phyloP scores from a whole-genome alignment of 2,113 vertebrate genomes.

The Microcebus jonahi region DNA sequence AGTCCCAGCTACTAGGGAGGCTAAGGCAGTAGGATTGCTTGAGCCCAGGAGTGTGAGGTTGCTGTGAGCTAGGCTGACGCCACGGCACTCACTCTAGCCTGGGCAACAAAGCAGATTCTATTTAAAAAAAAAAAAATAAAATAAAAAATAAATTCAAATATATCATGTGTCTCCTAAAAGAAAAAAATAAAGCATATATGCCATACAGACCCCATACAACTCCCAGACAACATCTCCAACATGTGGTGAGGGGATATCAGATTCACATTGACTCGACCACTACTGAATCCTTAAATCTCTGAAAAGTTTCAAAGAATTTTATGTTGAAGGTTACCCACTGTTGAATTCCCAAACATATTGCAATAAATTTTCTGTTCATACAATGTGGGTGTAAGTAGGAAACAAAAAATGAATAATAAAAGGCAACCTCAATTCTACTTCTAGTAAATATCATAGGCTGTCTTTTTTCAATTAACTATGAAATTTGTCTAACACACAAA shows the following conservation, averaged over 20 bases:
- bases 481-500: background rate
- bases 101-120: too few relatives aligned
- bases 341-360: conserved; percentile 34
- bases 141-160: background rate
- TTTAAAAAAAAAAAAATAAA: too few relatives aligned
- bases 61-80: too few relatives aligned
- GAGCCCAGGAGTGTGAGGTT: too few relatives aligned
- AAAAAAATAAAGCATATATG: conserved; percentile 20
- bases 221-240: background rate
- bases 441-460: background rate
- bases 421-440: background rate
- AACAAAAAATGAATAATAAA: conserved; percentile 38
- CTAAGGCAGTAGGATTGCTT: too few relatives aligned
- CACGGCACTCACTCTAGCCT: too few relatives aligned
- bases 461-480: background rate
- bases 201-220: background rate
- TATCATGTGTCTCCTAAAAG: background rate
- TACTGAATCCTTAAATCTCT: background rate
- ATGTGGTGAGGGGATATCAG: background rate
- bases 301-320: background rate
- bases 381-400: background rate
- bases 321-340: conserved; percentile 12
- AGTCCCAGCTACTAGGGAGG: too few relatives aligned
- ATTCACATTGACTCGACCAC: conserved; percentile 2
- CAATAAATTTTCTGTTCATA: conserved; percentile 18